Evolutionary conservation across 2,113 vertebrate species (phyloP).

Genomic region (Microcebus murinus): DNA sequence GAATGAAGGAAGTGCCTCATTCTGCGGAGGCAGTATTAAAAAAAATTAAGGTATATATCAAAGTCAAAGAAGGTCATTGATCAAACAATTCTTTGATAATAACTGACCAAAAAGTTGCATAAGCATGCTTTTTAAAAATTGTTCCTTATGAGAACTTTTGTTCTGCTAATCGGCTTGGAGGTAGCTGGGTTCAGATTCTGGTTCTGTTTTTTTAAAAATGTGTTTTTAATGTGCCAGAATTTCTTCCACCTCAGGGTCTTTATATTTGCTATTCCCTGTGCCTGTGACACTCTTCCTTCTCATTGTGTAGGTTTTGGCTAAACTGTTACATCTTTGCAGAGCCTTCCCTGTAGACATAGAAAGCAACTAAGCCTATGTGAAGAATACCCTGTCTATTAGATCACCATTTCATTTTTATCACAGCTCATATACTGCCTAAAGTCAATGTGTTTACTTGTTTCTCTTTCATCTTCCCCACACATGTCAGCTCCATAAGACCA

Average conservation of each 20-base stretch:
- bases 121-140: neutral
- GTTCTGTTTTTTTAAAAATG: neutral
- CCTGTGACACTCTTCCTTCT: neutral
- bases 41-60: slow-evolving; percentile 31
- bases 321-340: neutral
- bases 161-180: slow-evolving; percentile 37
- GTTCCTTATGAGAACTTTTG: slow-evolving; percentile 48
- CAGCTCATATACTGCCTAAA: neutral
- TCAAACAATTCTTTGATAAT: slow-evolving; percentile 60
- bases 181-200: slow-evolving; percentile 20
- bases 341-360: neutral
- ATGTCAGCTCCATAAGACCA: neutral
- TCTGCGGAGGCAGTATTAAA: slow-evolving; percentile 18
- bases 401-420: neutral
- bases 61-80: slow-evolving; percentile 56
- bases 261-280: neutral
- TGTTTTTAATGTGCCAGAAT: neutral
- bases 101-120: slow-evolving; percentile 56
- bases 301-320: neutral
- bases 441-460: neutral
- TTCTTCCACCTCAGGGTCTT: neutral
- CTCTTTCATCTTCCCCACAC: neutral
- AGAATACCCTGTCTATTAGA: neutral
- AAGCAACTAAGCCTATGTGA: neutral
- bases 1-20: slow-evolving; percentile 51